phyloP scores from a whole-genome alignment of 2,888 invertebrate species.

The Tetanocera ferruginea region DNA sequence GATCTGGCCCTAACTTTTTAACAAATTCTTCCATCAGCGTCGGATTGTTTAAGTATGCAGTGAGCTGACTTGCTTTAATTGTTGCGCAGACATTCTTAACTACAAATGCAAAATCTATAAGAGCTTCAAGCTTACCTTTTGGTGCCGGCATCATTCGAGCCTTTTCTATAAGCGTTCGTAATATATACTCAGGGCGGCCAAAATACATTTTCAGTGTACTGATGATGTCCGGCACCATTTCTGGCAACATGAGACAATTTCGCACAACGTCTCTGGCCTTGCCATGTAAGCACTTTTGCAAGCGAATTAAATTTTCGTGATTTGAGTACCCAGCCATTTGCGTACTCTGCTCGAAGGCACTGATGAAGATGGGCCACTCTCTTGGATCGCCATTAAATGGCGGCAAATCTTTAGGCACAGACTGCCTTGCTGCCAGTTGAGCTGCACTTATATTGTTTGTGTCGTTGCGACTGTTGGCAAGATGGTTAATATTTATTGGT shows the following conservation, averaged over 20 bases:
- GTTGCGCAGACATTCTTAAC: slow-evolving; percentile 20
- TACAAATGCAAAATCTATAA: neutral
- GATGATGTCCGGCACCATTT: slow-evolving; percentile 30
- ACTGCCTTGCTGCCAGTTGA: too few relatives aligned
- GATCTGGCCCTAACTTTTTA: slow-evolving; percentile 7
- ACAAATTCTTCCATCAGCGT: slow-evolving; percentile 35
- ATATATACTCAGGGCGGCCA: slow-evolving; percentile 11
- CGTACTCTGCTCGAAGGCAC: slow-evolving; percentile 18
- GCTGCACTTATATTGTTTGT: too few relatives aligned
- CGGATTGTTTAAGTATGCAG: slow-evolving; percentile 33
- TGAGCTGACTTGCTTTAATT: slow-evolving; percentile 15
- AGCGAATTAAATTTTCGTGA: neutral
- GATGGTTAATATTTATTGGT: too few relatives aligned
- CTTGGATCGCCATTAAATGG: neutral
- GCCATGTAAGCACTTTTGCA: neutral
- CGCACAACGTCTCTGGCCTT: slow-evolving; percentile 3
- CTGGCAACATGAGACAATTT: slow-evolving; percentile 22
- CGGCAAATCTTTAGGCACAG: too few relatives aligned
- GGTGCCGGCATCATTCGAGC: slow-evolving; percentile 7
- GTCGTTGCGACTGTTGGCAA: too few relatives aligned
- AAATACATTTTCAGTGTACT: slow-evolving; percentile 27
- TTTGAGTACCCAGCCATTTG: neutral
- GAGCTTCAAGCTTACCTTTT: slow-evolving; percentile 22
- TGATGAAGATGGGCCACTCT: slow-evolving; percentile 20
- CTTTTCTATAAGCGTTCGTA: slow-evolving; percentile 22